These are phyloP conservation scores for Periphyllus acericola DNA, from an alignment of 2,888 invertebrate species.

Conservation along the genomic window DNA sequence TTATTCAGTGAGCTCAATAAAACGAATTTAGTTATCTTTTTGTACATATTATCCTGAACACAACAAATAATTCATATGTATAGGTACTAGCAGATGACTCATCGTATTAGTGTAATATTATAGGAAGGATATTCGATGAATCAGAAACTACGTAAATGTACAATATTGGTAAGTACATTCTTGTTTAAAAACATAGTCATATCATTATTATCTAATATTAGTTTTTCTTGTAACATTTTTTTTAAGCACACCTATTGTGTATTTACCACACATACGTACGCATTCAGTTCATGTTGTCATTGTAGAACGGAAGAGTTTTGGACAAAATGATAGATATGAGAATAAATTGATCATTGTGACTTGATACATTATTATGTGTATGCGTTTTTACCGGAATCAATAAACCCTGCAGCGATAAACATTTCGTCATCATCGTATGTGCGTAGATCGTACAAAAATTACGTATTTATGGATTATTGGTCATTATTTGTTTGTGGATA, in stretches of 20 bases:
- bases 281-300: slow-evolving; percentile 27
- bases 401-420: neutral
- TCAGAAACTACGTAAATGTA: slow-evolving; percentile 20
- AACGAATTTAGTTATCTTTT: too few species aligned
- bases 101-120: slow-evolving; percentile 5
- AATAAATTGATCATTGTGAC: slow-evolving; percentile 37
- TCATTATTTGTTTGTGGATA: neutral
- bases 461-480: neutral
- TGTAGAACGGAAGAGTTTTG: slow-evolving; percentile 35
- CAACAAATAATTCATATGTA: neutral
- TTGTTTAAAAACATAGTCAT: slow-evolving; percentile 18
- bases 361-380: neutral
- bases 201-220: slow-evolving; percentile 12
- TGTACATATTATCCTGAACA: neutral
- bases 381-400: neutral
- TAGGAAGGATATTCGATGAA: slow-evolving; percentile 15
- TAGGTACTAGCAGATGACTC: neutral
- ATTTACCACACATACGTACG: neutral
- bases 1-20: too few species aligned
- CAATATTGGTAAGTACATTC: neutral
- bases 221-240: slow-evolving; percentile 15
- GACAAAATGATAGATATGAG: slow-evolving; percentile 14
- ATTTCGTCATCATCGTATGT: neutral
- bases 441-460: neutral
- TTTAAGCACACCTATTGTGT: neutral